These are phyloP conservation scores for Saccopteryx leptura DNA, from an alignment of 2,113 vertebrate genomes.

Conservation along the genomic window DNA sequence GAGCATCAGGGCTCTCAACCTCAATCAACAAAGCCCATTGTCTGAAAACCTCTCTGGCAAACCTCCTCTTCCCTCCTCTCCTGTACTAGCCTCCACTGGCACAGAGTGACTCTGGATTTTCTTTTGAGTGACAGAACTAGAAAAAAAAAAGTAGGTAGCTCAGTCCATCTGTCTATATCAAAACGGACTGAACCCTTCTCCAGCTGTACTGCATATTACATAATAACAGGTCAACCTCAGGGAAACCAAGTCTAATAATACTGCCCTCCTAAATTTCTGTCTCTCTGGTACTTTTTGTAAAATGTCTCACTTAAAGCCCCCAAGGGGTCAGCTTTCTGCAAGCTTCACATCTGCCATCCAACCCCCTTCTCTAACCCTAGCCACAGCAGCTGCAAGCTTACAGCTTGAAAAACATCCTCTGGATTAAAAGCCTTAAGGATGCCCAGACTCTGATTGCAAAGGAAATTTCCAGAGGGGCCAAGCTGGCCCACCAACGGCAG, in stretches of 20 bases:
- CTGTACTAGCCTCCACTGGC: neutral
- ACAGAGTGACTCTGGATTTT: neutral
- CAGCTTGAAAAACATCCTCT: conserved; percentile 74
- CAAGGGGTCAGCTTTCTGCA: conserved; percentile 68
- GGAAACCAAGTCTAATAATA: conserved; percentile 60
- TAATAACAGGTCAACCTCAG: conserved; percentile 47
- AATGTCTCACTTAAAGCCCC: conserved; percentile 65
- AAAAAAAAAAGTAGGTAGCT: neutral
- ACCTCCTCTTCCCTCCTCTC: neutral
- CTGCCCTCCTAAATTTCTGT: conserved; percentile 32
- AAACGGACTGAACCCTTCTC: conserved; percentile 24
- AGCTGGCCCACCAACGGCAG: conserved; percentile 75
- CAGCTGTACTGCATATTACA: conserved; percentile 23
- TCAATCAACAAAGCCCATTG: neutral
- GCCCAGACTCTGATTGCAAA: conserved; percentile 71
- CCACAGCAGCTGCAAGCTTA: conserved; percentile 70
- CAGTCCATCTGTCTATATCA: conserved; percentile 31
- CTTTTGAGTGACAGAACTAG: conserved; percentile 52
- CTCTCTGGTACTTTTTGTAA: conserved; percentile 61
- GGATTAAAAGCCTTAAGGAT: conserved; percentile 81
- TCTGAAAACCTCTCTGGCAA: neutral
- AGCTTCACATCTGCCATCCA: conserved; percentile 72
- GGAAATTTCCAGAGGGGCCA: conserved; percentile 83
- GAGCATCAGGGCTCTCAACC: neutral
- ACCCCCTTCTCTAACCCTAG: conserved; percentile 36